Percentiles rank a stretch among this genome's conserved stretches.
These are phyloP conservation scores for Idaea aversata DNA, from an alignment of 2,888 invertebrate genomes.

Conservation along the genomic window DNA sequence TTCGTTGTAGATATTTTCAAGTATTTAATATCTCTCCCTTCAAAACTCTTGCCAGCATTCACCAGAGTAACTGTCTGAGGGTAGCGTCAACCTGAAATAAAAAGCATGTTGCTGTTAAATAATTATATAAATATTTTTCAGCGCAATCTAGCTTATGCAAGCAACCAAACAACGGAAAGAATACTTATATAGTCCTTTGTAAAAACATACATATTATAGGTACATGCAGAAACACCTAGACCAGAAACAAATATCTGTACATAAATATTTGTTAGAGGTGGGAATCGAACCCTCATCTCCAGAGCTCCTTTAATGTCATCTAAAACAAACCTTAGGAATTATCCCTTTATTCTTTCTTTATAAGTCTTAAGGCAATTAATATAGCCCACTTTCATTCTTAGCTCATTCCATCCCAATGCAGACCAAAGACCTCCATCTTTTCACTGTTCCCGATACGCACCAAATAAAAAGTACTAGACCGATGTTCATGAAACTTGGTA, in stretches of 20 bases:
- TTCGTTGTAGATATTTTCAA: constrained; percentile 80
- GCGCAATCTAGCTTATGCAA: constrained; percentile 10
- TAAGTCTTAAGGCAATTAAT: too few species aligned
- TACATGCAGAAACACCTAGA: not conserved
- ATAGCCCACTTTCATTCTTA: too few species aligned
- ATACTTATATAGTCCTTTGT: not conserved
- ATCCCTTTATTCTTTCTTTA: too few species aligned
- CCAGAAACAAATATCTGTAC: not conserved
- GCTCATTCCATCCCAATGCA: not conserved
- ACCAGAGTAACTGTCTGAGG: constrained; percentile 51
- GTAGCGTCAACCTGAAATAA: constrained; percentile 50
- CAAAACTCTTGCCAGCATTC: constrained; percentile 75
- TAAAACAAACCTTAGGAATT: too few species aligned
- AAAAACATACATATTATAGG: constrained; percentile 9
- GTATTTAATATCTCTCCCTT: constrained; percentile 79
- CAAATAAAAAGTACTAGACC: not conserved
- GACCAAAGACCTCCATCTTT: not conserved
- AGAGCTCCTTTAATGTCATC: too few species aligned
- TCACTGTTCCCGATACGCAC: not conserved
- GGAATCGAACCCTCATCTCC: too few species aligned
- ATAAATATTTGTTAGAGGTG: not conserved
- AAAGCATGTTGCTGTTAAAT: not conserved
- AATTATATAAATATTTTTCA: constrained; percentile 7
- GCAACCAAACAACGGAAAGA: too few species aligned
- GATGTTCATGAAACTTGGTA: too few species aligned